Evolutionary conservation across 2,113 vertebrate species (phyloP).

Genomic region (Mesocricetus auratus): DNA sequence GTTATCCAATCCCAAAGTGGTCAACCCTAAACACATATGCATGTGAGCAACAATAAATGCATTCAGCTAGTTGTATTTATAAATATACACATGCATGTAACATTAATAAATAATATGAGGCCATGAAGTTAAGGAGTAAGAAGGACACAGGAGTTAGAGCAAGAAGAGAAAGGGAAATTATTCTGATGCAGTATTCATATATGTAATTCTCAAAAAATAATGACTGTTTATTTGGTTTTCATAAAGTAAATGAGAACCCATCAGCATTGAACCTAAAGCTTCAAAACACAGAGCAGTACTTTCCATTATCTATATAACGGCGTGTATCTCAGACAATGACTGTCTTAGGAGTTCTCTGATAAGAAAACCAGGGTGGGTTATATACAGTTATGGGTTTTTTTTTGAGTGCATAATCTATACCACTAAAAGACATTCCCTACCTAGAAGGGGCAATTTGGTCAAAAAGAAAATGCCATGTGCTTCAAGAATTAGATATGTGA

Average conservation of each 20-base stretch:
- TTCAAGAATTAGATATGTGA: not conserved
- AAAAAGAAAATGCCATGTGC: not conserved
- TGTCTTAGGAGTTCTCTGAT: constrained; percentile 1
- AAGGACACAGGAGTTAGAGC: too few relatives aligned
- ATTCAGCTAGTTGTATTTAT: not conserved
- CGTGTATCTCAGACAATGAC: not conserved
- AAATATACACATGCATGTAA: not conserved
- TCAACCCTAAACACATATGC: not conserved
- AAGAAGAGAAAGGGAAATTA: too few relatives aligned
- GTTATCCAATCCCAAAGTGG: not conserved
- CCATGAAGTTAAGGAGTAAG: not conserved
- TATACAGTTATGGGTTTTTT: not conserved
- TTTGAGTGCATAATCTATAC: not conserved
- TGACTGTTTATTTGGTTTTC: constrained; percentile 1
- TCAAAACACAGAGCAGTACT: not conserved
- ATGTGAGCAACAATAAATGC: not conserved
- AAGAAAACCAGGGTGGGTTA: not conserved
- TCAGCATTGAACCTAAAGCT: not conserved
- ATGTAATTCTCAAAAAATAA: not conserved
- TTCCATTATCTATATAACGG: not conserved
- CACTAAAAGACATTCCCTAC: not conserved
- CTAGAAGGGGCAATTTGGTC: not conserved
- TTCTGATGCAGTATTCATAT: not conserved
- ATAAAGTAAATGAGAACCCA: not conserved
- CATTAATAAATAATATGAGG: not conserved